These are phyloP conservation scores for Tetheella fluctuosa DNA, from an alignment of 2,888 invertebrate species.

Conservation along the genomic window DNA sequence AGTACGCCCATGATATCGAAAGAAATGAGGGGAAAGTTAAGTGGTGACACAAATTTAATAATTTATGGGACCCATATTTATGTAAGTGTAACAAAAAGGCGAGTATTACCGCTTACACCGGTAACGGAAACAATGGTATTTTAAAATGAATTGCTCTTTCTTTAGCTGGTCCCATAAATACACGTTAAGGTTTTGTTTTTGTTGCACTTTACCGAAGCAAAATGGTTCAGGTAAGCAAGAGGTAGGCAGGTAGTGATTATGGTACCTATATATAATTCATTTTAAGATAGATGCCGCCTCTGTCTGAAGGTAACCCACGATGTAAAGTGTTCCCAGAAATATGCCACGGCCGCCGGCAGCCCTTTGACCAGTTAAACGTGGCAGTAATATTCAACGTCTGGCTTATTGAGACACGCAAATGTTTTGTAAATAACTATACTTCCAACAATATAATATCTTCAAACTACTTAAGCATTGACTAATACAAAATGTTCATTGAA, in stretches of 20 bases:
- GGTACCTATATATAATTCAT: conserved; percentile 33
- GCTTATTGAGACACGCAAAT: conserved; percentile 24
- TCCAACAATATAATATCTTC: background rate
- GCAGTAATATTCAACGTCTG: conserved; percentile 40
- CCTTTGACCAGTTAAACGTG: conserved; percentile 40
- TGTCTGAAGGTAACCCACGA: conserved; percentile 52
- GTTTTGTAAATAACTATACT: background rate
- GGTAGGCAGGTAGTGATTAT: conserved; percentile 51
- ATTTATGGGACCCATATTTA: conserved; percentile 16
- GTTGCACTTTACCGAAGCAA: conserved; percentile 33
- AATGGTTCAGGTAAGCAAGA: conserved; percentile 39
- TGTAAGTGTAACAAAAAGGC: conserved; percentile 15
- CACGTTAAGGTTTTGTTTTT: conserved; percentile 45
- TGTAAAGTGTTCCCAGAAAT: conserved; percentile 61
- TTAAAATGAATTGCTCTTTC: conserved; percentile 37
- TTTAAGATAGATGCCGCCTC: conserved; percentile 13
- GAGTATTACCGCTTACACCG: conserved; percentile 14
- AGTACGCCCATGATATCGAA: conserved; percentile 36
- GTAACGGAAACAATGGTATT: conserved; percentile 37
- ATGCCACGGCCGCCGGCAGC: conserved; percentile 30
- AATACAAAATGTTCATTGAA: background rate
- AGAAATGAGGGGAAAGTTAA: conserved; percentile 31
- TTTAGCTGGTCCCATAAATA: conserved; percentile 40
- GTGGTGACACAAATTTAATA: conserved; percentile 27
- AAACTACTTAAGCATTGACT: background rate